These are phyloP conservation scores for Chrysogorgia sp. DNA, from an alignment of 92 coral and sea anemone genomes.

Conservation along the genomic window DNA sequence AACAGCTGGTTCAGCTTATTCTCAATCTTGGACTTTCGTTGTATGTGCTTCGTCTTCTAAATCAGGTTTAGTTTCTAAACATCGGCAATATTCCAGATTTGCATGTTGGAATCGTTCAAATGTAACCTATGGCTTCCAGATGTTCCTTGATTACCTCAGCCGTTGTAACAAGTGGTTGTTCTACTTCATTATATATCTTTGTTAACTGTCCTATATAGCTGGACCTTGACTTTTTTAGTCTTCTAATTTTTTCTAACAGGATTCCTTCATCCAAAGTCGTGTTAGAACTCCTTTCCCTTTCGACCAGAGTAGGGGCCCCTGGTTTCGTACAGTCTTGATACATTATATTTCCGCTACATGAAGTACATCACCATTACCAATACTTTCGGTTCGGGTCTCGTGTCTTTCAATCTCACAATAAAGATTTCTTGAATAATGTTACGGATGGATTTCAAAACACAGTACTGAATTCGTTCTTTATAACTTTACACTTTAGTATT, in stretches of 20 bases:
- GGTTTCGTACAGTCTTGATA: neutral
- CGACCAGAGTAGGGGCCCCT: neutral
- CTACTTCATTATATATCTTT: neutral
- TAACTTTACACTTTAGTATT: no score
- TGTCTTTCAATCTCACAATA: no score
- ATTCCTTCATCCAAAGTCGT: neutral
- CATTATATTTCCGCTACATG: neutral
- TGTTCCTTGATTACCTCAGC: neutral
- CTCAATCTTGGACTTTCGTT: neutral
- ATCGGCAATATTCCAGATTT: constrained; percentile 1
- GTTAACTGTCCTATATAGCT: neutral
- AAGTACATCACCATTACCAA: neutral
- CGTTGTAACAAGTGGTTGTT: neutral
- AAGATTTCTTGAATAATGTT: no score
- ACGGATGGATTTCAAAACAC: no score
- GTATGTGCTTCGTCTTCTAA: neutral
- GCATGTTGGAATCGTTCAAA: neutral
- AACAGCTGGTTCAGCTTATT: neutral
- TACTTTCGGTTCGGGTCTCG: neutral
- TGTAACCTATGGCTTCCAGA: neutral
- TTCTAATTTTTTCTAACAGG: neutral
- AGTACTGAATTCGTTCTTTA: no score
- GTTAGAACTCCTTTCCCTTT: neutral
- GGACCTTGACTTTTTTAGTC: neutral
- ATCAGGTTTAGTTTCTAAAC: neutral